Evolutionary conservation across 2,113 vertebrate species (phyloP).

Genomic region (Cettia cetti): DNA sequence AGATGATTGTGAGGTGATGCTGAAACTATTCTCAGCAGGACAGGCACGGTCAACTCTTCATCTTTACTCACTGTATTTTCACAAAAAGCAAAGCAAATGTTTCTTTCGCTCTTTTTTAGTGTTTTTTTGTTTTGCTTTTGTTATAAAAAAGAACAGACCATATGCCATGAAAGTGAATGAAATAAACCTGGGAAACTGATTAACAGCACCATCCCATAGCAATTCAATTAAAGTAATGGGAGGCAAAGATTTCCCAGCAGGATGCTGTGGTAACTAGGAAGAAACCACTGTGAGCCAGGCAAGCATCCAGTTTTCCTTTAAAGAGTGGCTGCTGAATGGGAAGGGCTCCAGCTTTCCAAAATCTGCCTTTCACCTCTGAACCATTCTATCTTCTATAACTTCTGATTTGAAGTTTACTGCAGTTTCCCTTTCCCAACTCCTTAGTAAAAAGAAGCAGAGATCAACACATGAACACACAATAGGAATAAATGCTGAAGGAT

Average conservation of each 20-base stretch:
- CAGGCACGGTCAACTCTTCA: neutral
- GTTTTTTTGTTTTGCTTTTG: neutral
- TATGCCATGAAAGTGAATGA: neutral
- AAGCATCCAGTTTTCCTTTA: neutral
- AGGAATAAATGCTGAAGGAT: neutral
- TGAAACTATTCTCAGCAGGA: neutral
- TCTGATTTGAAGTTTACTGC: neutral
- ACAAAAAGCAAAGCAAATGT: neutral
- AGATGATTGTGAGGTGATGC: neutral
- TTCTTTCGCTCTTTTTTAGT: neutral
- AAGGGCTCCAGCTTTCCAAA: neutral
- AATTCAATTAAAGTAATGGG: neutral
- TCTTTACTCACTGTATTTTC: neutral
- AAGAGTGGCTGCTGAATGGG: neutral
- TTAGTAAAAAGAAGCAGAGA: neutral
- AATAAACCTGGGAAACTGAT: neutral
- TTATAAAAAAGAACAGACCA: neutral
- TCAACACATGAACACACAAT: neutral
- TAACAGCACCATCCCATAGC: neutral
- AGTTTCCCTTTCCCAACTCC: neutral
- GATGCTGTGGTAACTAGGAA: neutral
- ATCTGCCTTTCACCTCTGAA: neutral
- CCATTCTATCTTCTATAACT: too few relatives aligned
- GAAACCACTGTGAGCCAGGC: neutral
- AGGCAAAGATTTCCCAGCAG: slow-evolving; percentile 27